Evolutionary conservation across 2,113 vertebrate genomes (phyloP).

Genomic region (Oreochromis spilurus): DNA sequence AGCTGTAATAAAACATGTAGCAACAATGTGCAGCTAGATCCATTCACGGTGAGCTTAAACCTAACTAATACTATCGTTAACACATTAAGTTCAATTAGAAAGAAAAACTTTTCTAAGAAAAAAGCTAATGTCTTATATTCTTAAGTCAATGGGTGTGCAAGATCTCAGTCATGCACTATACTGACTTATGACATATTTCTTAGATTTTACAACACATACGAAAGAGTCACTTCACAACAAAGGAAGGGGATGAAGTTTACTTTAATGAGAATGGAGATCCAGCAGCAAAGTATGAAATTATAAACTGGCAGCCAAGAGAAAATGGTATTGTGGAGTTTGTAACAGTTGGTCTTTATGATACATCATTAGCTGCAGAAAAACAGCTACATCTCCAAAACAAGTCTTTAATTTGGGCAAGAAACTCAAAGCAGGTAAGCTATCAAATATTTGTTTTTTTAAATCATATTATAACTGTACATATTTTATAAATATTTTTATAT

Average conservation of each 20-base stretch:
- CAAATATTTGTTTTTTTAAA: not conserved
- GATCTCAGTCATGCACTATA: not conserved
- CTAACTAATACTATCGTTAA: not conserved
- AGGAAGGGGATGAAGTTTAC: slow-evolving; percentile 66
- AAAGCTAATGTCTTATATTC: not conserved
- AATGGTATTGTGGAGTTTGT: slow-evolving; percentile 53
- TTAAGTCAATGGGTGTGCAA: not conserved
- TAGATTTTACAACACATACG: slow-evolving; percentile 61
- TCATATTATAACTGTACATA: not conserved
- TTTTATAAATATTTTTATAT: not conserved
- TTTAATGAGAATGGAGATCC: slow-evolving; percentile 69
- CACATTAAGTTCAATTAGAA: not conserved
- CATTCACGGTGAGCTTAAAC: slow-evolving; percentile 34
- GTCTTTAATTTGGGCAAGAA: slow-evolving; percentile 57
- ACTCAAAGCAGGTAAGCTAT: slow-evolving; percentile 34
- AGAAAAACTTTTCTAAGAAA: not conserved
- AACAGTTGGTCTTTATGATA: slow-evolving; percentile 64
- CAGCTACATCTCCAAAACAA: slow-evolving; percentile 46
- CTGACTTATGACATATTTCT: not conserved
- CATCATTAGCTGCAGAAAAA: slow-evolving; percentile 41
- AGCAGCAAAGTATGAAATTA: slow-evolving; percentile 69
- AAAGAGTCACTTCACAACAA: slow-evolving; percentile 61
- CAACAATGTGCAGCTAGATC: slow-evolving; percentile 29
- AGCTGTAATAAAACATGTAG: slow-evolving; percentile 49
- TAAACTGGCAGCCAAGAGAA: slow-evolving; percentile 66